Percentiles rank a stretch among this genome's conserved stretches.
phyloP scores from a whole-genome alignment of 2,113 vertebrate genomes.

The Cavia porcellus region DNA sequence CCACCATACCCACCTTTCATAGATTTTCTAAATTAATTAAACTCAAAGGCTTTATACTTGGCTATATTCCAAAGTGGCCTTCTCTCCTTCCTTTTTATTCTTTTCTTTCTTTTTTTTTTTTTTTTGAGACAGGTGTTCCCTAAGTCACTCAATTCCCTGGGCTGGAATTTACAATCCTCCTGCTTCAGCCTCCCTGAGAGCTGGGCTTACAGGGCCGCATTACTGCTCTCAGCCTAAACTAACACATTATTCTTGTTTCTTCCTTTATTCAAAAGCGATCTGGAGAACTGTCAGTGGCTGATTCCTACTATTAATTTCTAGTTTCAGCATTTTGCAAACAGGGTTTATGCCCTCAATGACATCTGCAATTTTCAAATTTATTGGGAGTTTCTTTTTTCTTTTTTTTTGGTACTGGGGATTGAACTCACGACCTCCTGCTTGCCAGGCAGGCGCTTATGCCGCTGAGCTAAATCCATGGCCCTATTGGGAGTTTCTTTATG shows the following conservation, averaged over 20 bases:
- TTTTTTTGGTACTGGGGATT: too few relatives aligned
- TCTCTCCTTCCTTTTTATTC: too few relatives aligned
- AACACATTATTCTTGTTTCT: slow-evolving; percentile 10
- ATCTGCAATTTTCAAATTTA: slow-evolving; percentile 19
- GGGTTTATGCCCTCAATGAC: neutral
- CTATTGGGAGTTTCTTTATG: slow-evolving; percentile 15
- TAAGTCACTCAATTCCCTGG: neutral
- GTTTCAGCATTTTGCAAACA: neutral
- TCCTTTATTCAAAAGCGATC: slow-evolving; percentile 27
- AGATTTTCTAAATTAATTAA: too few relatives aligned
- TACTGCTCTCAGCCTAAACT: neutral
- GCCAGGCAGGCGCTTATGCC: too few relatives aligned
- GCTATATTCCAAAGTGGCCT: too few relatives aligned
- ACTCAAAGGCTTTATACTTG: too few relatives aligned
- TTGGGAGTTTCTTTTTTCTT: too few relatives aligned
- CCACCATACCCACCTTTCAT: too few relatives aligned
- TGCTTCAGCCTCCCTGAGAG: neutral
- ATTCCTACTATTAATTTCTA: slow-evolving; percentile 38
- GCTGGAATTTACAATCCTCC: neutral
- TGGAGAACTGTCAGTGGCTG: neutral
- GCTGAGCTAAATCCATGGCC: too few relatives aligned
- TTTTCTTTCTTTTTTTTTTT: too few relatives aligned
- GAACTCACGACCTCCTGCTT: too few relatives aligned
- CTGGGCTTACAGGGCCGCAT: neutral
- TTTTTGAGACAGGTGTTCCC: neutral